These are phyloP conservation scores for Hololepta plana DNA, from an alignment of 2,888 invertebrate genomes.

Conservation along the genomic window DNA sequence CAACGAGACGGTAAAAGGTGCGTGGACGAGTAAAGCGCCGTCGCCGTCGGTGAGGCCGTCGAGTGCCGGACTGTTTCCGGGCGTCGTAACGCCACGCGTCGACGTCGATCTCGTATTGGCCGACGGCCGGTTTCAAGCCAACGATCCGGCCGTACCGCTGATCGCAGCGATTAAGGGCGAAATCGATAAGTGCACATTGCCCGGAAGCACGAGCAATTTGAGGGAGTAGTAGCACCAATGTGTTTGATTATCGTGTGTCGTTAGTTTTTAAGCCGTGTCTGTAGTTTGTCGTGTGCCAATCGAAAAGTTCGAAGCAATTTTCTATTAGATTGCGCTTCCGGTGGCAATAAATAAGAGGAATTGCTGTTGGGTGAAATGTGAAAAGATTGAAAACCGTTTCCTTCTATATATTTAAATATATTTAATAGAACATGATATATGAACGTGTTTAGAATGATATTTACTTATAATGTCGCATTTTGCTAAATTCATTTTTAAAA, in stretches of 20 bases:
- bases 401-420: slow-evolving; percentile 13
- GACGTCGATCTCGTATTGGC: slow-evolving; percentile 35
- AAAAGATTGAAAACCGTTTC: too few relatives aligned
- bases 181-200: slow-evolving; percentile 22
- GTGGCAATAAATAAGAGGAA: too few relatives aligned
- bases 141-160: slow-evolving; percentile 63
- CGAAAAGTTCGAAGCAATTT: too few relatives aligned
- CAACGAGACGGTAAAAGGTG: slow-evolving; percentile 25
- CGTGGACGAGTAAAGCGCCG: slow-evolving; percentile 33
- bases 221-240: too few relatives aligned
- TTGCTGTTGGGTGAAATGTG: too few relatives aligned
- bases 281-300: too few relatives aligned
- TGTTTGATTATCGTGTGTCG: too few relatives aligned
- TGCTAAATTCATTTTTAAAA: slow-evolving; percentile 10
- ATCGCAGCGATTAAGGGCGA: slow-evolving; percentile 75
- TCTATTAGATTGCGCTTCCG: too few relatives aligned
- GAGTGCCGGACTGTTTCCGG: slow-evolving; percentile 39
- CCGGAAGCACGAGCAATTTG: too few relatives aligned
- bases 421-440: slow-evolving; percentile 13
- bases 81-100: slow-evolving; percentile 27
- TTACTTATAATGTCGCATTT: too few relatives aligned
- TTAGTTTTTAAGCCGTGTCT: too few relatives aligned
- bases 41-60: slow-evolving; percentile 37
- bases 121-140: slow-evolving; percentile 36
- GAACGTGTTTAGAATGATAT: slow-evolving; percentile 11